Base-by-base conservation (phyloP, 1,140 invertebrate species). In the Drosophila nigromelanica region DNA sequence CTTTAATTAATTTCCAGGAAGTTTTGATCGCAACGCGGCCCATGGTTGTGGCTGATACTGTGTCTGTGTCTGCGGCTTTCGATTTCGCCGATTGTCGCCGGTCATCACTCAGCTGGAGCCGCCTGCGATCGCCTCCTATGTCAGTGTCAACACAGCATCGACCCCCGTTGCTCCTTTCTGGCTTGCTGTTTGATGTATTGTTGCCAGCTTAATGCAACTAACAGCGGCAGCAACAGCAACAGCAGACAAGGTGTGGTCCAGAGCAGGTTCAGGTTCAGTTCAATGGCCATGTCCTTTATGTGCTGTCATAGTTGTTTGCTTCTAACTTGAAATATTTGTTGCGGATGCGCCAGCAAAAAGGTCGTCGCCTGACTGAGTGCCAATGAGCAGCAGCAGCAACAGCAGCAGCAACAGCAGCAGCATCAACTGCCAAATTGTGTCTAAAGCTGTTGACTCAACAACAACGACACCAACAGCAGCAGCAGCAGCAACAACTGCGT, bases 1-100 rank as follows among this genome's bases (percentile, higher is more conserved):
- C 60, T 82, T 87, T 87, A 87, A 87, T 87, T 87, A 87, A 87
- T 87, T 87, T 87, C 78, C 78, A 87, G 83, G 78, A 87, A 87
- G 78, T 70, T 87, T 81, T 78, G 82, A 82, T 81, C 78, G 61
- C 72, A 54, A 75, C 80, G 8, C 18, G 14, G 50, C 24, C 48
- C n/a, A 6, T n/a, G 24, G 14, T 24, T 5, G 42, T 56, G 39
- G 5, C 33, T 21, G 47, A 5, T 10, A 21, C 15, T 56, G 45
- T 15, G 27, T 27, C 15, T 37, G 30, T 37, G 50, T 5, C 35
- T 42, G 50, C 15, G 47, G 82, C 82, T 82, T 86, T 86, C 82
- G 71, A 48, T 86, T 87, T 87, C 58, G 82, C 75, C 82, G 55
- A 87, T 86, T 87, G 82, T 87, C 82, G 82, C 78, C 82, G 82